Evolutionary conservation across 2,113 vertebrate genomes (phyloP).

Genomic region (Psephotus haematonotus): DNA sequence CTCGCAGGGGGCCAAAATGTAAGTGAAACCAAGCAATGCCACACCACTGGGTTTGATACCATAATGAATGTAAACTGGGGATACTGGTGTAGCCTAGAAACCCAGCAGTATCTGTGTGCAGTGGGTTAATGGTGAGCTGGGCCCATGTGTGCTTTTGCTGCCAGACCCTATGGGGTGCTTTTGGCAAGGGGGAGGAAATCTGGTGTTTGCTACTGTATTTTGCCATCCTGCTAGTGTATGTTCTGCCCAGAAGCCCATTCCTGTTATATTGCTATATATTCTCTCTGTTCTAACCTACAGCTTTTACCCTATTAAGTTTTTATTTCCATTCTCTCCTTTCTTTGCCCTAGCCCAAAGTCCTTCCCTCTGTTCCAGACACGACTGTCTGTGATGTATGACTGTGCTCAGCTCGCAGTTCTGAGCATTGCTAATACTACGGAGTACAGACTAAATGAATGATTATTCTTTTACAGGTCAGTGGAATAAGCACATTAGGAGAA

Average conservation of each 20-base stretch:
- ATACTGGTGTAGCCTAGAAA: neutral
- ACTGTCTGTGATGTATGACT: neutral
- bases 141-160: neutral
- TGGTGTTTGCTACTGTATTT: neutral
- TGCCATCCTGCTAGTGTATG: neutral
- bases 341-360: neutral
- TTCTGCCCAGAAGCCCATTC: neutral
- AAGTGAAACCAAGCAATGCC: neutral
- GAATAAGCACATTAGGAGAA: constrained; percentile 93
- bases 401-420: neutral
- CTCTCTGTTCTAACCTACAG: neutral
- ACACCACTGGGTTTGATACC: neutral
- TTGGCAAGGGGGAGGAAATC: neutral
- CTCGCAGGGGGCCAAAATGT: constrained; percentile 89
- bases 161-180: neutral
- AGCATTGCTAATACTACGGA: neutral
- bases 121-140: neutral
- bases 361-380: neutral
- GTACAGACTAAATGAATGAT: neutral
- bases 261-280: accelerated
- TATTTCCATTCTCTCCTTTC: neutral
- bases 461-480: constrained; percentile 83
- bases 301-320: neutral
- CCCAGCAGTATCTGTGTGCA: neutral
- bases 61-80: neutral